Evolutionary conservation across 2,113 vertebrate species (phyloP).

Genomic region (Saguinus imperator): DNA sequence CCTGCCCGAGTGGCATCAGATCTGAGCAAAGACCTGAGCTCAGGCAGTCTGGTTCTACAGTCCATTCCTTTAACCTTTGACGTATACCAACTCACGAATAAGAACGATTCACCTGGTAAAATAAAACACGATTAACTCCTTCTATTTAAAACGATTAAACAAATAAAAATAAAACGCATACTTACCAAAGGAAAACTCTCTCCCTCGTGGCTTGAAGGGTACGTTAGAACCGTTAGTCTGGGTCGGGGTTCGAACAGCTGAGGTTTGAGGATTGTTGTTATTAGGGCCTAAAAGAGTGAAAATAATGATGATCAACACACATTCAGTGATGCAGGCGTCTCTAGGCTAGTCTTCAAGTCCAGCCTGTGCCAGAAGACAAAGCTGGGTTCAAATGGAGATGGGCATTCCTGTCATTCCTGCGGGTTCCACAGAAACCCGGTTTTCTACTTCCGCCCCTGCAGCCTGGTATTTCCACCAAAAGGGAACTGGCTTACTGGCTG

Average conservation of each 20-base stretch:
- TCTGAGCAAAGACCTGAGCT: neutral
- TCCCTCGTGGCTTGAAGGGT: slow-evolving; percentile 79
- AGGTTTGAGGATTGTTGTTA: slow-evolving; percentile 69
- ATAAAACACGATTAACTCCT: neutral
- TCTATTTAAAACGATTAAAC: neutral
- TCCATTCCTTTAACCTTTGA: neutral
- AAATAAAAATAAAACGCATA: neutral
- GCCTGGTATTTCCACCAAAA: fast-evolving
- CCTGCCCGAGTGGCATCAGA: neutral
- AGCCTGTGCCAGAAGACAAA: neutral
- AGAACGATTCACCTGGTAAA: neutral
- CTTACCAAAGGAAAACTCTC: slow-evolving; percentile 89
- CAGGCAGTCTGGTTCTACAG: neutral
- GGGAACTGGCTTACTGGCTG: neutral
- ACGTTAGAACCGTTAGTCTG: slow-evolving; percentile 82
- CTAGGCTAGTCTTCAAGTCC: neutral
- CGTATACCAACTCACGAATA: neutral
- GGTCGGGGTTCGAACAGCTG: slow-evolving; percentile 69
- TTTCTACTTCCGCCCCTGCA: neutral
- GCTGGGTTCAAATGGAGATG: fast-evolving
- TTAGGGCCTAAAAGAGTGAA: slow-evolving; percentile 78
- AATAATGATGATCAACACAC: neutral
- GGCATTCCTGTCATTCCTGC: too few relatives aligned
- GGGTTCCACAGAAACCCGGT: fast-evolving
- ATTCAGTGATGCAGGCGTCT: fast-evolving